Evolutionary conservation across 2,888 invertebrate genomes (phyloP).

Genomic region (Andrena dorsata): DNA sequence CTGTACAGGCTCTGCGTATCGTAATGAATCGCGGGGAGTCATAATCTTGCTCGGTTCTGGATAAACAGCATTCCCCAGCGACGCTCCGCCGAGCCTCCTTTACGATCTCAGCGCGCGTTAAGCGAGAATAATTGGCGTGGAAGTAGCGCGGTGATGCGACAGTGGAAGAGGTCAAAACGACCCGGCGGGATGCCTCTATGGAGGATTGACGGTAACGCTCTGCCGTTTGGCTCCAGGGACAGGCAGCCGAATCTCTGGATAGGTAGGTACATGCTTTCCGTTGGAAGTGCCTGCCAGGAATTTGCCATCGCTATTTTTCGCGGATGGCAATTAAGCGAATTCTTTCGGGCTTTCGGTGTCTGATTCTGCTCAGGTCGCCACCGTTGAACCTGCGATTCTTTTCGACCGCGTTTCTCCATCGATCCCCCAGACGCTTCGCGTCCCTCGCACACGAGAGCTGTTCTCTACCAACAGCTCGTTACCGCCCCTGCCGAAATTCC

Average conservation of each 20-base stretch:
- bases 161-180: conserved; percentile 47
- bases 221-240: conserved; percentile 2
- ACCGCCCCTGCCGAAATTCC: conserved; percentile 59
- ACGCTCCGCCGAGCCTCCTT: conserved; percentile 12
- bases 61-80: conserved; percentile 39
- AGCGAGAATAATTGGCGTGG: conserved; percentile 48
- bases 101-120: conserved; percentile 22
- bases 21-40: conserved; percentile 37
- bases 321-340: neutral
- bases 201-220: conserved; percentile 29
- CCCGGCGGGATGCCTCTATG: conserved; percentile 26
- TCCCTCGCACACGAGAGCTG: neutral
- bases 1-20: conserved; percentile 1
- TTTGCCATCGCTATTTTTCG: neutral
- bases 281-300: neutral
- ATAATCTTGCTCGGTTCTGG: conserved; percentile 5
- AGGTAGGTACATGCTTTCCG: neutral
- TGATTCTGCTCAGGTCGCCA: neutral
- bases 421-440: neutral
- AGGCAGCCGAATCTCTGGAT: conserved; percentile 37
- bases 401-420: neutral
- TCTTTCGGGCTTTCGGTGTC: conserved; percentile 1
- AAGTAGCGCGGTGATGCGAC: conserved; percentile 25
- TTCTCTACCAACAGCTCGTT: neutral
- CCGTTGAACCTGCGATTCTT: conserved; percentile 4